Base-by-base conservation (phyloP, 2,797 vertebrate species). In the Somateria mollissima region DNA sequence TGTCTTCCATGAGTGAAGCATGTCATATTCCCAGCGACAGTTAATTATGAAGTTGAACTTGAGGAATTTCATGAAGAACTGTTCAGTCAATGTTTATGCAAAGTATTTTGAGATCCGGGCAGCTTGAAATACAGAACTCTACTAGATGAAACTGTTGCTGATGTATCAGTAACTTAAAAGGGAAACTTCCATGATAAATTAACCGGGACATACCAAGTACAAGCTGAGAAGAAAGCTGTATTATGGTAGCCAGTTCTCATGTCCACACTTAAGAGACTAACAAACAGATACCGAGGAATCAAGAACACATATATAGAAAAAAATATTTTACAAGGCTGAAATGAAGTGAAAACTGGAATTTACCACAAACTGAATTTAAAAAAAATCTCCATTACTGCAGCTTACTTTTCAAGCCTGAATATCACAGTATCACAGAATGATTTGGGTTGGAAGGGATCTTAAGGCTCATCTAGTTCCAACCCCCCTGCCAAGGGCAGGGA, bases 121-220 rank as follows among this genome's bases (percentile, higher is more conserved):
- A 84, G 57, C 49, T 80, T 66, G 54, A 92, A 87, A 87, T 80
- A 11, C 28, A 56, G 72, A 80, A 62, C 37, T 80, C 24, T 71
- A 45, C 21, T 65, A 89, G 27, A 25, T 92, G 53, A 85, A 93
- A 91, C 78, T 87, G 57, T 36, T 92, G 58, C 34, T 95, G 49
- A 93, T 30, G 24, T 80, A 84, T 67, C 64, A 85, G 34, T 47
- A 77, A 89, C 72, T 87, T 78, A 85, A 90, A 93, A 89, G 15
- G 9, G 27, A 67, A 77, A 27, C 14, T 60, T 34, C 78, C 67
- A 27, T 90, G 62, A 84, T 87, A 82, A 85, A 93, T 85, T 87
- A 85, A 65, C 28, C 83, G 7, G 57, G 57, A 95, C 92, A 89
- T 54, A 39, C 11, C 65, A 91, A 69, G 11, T 13, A 65, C 18